phyloP scores from a whole-genome alignment of 1,140 invertebrate species.

The Gerris buenoi region DNA sequence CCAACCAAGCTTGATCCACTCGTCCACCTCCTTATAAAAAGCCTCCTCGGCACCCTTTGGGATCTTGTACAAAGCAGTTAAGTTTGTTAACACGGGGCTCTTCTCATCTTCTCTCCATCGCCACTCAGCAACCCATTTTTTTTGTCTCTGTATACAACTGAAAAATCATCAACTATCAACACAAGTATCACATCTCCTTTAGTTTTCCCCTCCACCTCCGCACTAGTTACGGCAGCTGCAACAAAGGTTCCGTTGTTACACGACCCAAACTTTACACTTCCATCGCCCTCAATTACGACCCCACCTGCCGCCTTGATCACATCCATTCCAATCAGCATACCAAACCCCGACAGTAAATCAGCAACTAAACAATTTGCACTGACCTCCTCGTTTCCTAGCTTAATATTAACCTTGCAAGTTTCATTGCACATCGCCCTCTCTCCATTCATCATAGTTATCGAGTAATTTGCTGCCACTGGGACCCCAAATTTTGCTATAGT shows the following conservation, averaged over 20 bases:
- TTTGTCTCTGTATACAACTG: background rate
- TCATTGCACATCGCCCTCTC: background rate
- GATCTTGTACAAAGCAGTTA: background rate
- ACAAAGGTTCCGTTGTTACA: background rate
- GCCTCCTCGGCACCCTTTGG: background rate
- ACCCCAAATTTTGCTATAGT: background rate
- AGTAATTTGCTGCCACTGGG: background rate
- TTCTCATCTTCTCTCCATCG: background rate
- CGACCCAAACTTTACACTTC: too few species aligned
- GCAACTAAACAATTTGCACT: background rate
- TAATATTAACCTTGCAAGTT: background rate
- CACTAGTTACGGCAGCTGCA: background rate
- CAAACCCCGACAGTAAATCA: background rate
- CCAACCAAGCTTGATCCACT: background rate
- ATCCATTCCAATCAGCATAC: background rate
- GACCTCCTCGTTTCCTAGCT: background rate
- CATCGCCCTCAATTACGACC: background rate
- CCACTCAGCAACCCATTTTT: background rate
- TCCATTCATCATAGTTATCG: background rate
- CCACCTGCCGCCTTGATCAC: background rate
- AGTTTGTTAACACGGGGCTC: background rate
- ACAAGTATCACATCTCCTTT: background rate
- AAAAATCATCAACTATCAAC: background rate
- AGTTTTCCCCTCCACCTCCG: background rate
- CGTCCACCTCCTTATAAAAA: background rate